Conservation (phyloP, 2,797 vertebrate genomes). For the Nyctalus aviator region DNA sequence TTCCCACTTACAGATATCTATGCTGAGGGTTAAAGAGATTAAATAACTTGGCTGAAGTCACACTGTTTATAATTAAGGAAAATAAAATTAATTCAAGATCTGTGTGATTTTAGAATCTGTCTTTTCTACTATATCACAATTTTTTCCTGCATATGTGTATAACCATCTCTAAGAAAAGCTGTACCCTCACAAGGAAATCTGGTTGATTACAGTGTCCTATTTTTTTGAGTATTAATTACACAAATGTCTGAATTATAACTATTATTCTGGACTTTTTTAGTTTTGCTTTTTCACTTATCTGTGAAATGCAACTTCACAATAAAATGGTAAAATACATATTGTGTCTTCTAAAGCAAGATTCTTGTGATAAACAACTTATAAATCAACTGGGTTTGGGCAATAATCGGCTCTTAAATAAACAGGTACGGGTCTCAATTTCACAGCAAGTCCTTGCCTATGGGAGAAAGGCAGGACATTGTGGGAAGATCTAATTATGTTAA, state of each 20-base stretch:
- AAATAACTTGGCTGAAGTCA: neutral
- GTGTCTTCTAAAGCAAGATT: neutral
- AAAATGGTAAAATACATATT: neutral
- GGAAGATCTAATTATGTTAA: neutral
- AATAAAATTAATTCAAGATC: neutral
- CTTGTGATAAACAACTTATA: neutral
- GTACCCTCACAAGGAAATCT: neutral
- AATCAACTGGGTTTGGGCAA: neutral
- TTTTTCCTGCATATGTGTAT: neutral
- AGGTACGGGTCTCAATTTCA: neutral
- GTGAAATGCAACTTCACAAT: neutral
- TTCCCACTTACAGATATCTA: neutral
- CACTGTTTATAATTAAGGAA: neutral
- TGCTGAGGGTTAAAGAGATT: neutral
- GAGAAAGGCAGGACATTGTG: neutral
- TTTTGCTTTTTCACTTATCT: neutral
- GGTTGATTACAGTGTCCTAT: neutral
- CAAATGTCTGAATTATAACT: neutral
- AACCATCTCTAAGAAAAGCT: neutral
- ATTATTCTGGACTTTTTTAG: neutral
- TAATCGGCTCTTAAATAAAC: neutral
- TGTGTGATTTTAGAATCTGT: neutral
- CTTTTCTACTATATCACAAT: neutral
- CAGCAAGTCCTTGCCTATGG: neutral
- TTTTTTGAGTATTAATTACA: slow-evolving; percentile 37